Percentiles rank a stretch among this genome's conserved stretches.
These are phyloP conservation scores for Tiliacea citrago DNA, from an alignment of 2,888 invertebrate genomes.

Conservation along the genomic window DNA sequence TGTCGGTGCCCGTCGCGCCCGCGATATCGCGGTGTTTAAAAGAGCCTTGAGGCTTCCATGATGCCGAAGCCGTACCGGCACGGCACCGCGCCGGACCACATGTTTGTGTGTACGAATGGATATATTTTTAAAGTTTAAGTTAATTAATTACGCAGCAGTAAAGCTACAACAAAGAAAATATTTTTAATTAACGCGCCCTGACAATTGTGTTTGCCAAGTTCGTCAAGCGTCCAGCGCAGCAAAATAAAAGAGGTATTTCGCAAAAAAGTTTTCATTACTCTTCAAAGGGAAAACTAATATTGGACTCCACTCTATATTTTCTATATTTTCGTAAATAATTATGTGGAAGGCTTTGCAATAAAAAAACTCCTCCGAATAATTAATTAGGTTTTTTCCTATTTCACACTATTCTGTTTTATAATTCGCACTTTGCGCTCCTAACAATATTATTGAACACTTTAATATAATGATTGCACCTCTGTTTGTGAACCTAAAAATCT, in stretches of 20 bases:
- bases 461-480: no score
- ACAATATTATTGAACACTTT: background rate
- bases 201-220: constrained; percentile 6
- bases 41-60: no score
- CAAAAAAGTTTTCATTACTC: constrained; percentile 33
- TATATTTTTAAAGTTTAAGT: no score
- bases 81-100: no score
- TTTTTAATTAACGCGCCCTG: background rate
- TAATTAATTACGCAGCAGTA: no score
- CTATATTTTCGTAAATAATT: background rate
- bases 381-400: background rate
- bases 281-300: constrained; percentile 29
- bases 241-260: background rate
- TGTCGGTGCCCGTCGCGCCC: no score
- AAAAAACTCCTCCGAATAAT: background rate
- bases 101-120: no score
- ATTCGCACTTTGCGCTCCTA: background rate
- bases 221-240: constrained; percentile 3
- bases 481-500: no score
- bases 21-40: no score
- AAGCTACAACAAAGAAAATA: background rate
- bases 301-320: background rate
- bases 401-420: background rate
- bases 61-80: no score
- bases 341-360: background rate